phyloP scores from a whole-genome alignment of 2,797 vertebrate species.

The Trichosurus vulpecula region DNA sequence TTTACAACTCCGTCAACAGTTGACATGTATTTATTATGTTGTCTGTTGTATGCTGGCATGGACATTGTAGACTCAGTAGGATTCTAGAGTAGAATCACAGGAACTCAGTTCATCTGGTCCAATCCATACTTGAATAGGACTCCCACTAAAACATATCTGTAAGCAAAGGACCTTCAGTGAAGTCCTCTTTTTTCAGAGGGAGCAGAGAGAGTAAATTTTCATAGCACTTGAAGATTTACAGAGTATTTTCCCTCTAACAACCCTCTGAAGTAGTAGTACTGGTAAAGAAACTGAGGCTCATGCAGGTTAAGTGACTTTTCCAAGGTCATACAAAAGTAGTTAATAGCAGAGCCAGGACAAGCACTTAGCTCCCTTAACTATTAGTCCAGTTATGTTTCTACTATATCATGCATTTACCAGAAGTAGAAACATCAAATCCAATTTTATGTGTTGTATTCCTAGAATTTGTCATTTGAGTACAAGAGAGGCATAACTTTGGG shows the following conservation, averaged over 20 bases:
- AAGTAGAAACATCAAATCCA: too few relatives aligned
- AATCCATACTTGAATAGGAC: neutral
- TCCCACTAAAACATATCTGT: neutral
- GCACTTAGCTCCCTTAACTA: neutral
- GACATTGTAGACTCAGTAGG: neutral
- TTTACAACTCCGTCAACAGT: neutral
- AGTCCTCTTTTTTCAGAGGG: neutral
- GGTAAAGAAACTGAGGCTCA: neutral
- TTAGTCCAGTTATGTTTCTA: neutral
- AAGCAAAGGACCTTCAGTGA: neutral
- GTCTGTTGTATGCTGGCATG: neutral
- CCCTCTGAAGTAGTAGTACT: neutral
- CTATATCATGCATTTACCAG: neutral
- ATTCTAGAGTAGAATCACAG: neutral
- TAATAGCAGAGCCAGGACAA: neutral
- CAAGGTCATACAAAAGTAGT: neutral
- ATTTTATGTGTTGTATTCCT: neutral
- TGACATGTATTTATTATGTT: neutral
- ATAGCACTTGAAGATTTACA: neutral
- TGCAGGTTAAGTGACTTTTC: neutral
- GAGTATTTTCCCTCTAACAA: neutral
- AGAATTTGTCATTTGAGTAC: neutral
- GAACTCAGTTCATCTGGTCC: neutral
- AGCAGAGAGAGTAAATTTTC: neutral
- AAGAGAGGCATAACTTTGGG: neutral